A percentile compares a stretch with the other conserved stretches of the same genome.
These are phyloP conservation scores for Thalpophila matura DNA, from an alignment of 2,888 invertebrate genomes.

Conservation along the genomic window DNA sequence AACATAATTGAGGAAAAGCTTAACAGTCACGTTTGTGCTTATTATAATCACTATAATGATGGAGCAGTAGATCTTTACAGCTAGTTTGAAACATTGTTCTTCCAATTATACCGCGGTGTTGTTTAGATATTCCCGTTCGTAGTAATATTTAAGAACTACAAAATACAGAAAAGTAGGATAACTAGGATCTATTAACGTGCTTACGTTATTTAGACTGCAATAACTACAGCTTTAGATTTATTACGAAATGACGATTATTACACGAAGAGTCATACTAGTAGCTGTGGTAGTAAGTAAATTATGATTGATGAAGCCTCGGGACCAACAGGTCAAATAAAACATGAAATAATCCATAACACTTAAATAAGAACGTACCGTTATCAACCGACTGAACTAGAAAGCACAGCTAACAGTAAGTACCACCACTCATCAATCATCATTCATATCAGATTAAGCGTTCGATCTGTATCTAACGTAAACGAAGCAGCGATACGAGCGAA, in stretches of 20 bases:
- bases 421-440: conserved; percentile 44
- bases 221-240: background rate
- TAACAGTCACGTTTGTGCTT: no score
- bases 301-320: conserved; percentile 33
- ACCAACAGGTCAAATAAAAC: conserved; percentile 24
- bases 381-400: conserved; percentile 49
- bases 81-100: no score
- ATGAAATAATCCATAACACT: conserved; percentile 34
- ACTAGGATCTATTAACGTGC: no score
- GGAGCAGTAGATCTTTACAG: no score
- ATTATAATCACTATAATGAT: no score
- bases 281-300: conserved; percentile 14
- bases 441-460: conserved; percentile 45
- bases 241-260: background rate
- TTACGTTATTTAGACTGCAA: background rate
- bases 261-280: background rate
- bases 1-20: no score
- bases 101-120: no score
- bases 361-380: conserved; percentile 47
- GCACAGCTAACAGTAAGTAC: conserved; percentile 39
- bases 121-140: no score
- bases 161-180: no score
- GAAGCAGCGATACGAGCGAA: conserved; percentile 39
- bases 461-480: conserved; percentile 38
- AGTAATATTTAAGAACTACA: no score